A percentile compares a stretch with the other conserved stretches of the same genome.
Evolutionary conservation across 2,113 vertebrate species (phyloP).

Genomic region (Macrotis lagotis): DNA sequence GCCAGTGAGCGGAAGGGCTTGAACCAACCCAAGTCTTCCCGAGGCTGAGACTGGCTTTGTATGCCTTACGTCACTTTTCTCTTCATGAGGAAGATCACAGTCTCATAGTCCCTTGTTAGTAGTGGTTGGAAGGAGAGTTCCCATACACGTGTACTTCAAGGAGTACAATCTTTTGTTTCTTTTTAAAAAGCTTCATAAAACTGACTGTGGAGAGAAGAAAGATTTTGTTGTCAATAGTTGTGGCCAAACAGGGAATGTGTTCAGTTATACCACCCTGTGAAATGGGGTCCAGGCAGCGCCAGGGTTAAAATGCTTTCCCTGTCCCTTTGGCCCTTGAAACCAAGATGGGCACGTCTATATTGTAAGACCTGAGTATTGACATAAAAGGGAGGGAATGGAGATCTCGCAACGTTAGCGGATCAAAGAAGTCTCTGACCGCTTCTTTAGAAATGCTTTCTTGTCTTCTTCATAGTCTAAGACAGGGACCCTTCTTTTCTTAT

Average conservation of each 20-base stretch:
- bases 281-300: constrained; percentile 32
- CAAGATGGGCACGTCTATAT: constrained; percentile 19
- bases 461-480: background rate
- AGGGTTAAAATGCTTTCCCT: constrained; percentile 18
- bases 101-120: constrained; percentile 12
- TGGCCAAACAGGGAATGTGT: constrained; percentile 18
- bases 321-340: constrained; percentile 33
- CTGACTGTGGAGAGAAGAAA: constrained; percentile 49
- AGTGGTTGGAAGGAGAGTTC: background rate
- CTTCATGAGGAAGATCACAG: background rate
- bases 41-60: background rate
- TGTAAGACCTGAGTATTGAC: constrained; percentile 27
- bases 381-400: background rate
- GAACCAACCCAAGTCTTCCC: no score
- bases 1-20: background rate
- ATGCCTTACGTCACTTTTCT: background rate
- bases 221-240: constrained; percentile 28
- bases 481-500: no score
- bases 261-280: background rate
- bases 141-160: constrained; percentile 28
- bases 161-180: constrained; percentile 21
- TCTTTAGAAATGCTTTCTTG: background rate
- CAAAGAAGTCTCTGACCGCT: background rate
- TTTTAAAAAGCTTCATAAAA: constrained; percentile 30
- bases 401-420: background rate